A percentile compares a stretch with the other conserved stretches of the same genome.
These are phyloP conservation scores for Diglossa brunneiventris DNA, from an alignment of 2,113 vertebrate genomes.

Conservation along the genomic window DNA sequence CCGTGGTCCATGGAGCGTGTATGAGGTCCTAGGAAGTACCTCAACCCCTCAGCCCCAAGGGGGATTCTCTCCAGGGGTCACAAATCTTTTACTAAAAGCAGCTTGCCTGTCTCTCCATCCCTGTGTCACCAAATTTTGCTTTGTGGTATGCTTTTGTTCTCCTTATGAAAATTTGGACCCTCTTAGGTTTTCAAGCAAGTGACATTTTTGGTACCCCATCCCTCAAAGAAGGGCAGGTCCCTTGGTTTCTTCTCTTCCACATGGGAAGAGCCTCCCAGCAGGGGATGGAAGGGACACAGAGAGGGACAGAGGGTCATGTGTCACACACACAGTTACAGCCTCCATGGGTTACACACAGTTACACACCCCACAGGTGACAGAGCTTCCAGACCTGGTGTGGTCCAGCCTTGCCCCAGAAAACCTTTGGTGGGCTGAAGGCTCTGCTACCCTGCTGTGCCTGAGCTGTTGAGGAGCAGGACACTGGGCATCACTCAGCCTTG, in stretches of 20 bases:
- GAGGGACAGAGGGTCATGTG: background rate
- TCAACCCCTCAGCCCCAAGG: background rate
- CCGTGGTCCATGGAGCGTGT: background rate
- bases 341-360: background rate
- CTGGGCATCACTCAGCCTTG: background rate
- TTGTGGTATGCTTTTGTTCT: too few species aligned
- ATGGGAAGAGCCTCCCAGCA: fast-evolving
- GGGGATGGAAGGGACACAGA: background rate
- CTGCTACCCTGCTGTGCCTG: background rate
- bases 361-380: background rate
- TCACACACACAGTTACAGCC: background rate
- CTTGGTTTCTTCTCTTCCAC: background rate
- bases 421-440: background rate
- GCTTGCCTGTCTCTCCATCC: too few species aligned
- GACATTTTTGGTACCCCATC: background rate
- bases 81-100: background rate
- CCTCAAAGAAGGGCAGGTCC: background rate
- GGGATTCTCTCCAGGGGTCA: background rate
- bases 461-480: background rate
- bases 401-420: background rate
- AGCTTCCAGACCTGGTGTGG: background rate
- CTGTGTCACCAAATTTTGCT: too few species aligned
- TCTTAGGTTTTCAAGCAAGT: background rate
- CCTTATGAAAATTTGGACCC: background rate
- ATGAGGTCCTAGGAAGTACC: background rate